Percentiles rank a stretch among this genome's conserved stretches.
phyloP scores from a whole-genome alignment of 2,888 invertebrate species.

The Harmothoe impar region DNA sequence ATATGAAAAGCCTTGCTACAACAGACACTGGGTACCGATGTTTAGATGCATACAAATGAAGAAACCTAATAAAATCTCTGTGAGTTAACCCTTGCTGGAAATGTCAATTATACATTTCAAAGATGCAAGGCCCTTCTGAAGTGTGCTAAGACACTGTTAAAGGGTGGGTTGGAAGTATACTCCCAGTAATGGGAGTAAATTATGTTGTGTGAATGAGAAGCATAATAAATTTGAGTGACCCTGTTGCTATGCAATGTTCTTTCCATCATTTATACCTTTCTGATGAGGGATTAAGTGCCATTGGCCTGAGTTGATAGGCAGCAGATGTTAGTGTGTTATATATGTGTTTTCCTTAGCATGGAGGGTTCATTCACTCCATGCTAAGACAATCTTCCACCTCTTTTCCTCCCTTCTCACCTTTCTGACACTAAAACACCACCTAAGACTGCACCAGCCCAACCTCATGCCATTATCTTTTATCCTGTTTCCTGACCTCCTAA shows the following conservation, averaged over 20 bases:
- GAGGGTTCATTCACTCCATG: not conserved
- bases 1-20: not conserved
- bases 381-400: not conserved
- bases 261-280: slow-evolving; percentile 11
- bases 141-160: no score
- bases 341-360: not conserved
- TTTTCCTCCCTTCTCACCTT: not conserved
- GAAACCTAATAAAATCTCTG: not conserved
- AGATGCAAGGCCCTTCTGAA: no score
- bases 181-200: no score
- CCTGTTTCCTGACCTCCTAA: not conserved
- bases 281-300: slow-evolving; percentile 25
- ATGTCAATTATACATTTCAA: no score
- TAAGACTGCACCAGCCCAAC: not conserved
- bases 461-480: not conserved
- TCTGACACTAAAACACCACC: not conserved
- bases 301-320: slow-evolving; percentile 39
- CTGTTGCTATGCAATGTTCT: slow-evolving; percentile 43
- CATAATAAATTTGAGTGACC: not conserved
- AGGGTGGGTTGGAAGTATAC: no score
- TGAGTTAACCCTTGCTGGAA: no score
- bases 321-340: not conserved
- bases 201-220: no score
- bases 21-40: not conserved
- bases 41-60: not conserved